Conservation (phyloP, 2,113 vertebrate species). For the human region GRCh38 chr5:87126001-87126500, state of each 20-base stretch:
- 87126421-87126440: no score
- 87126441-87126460: no score
- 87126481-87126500: no score
- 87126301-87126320: not conserved
- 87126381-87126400: no score
- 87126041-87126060: not conserved
- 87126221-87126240: slow-evolving; percentile 2
- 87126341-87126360: no score
- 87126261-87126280: slow-evolving; percentile 28
- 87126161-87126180: slow-evolving; percentile 38
- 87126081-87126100: not conserved
- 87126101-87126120: not conserved
- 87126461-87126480: no score
- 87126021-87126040: not conserved
- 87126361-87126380: no score
- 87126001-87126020: not conserved
- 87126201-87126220: not conserved
- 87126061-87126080: not conserved
- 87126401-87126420: no score
- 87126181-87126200: slow-evolving; percentile 12
- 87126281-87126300: not conserved
- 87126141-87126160: not conserved
- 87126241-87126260: not conserved
- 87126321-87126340: no score
- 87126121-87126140: slow-evolving; percentile 8